These are phyloP conservation scores for Drosophila yakuba DNA, from an alignment of 1,140 invertebrate genomes.

Conservation along the genomic window DNA sequence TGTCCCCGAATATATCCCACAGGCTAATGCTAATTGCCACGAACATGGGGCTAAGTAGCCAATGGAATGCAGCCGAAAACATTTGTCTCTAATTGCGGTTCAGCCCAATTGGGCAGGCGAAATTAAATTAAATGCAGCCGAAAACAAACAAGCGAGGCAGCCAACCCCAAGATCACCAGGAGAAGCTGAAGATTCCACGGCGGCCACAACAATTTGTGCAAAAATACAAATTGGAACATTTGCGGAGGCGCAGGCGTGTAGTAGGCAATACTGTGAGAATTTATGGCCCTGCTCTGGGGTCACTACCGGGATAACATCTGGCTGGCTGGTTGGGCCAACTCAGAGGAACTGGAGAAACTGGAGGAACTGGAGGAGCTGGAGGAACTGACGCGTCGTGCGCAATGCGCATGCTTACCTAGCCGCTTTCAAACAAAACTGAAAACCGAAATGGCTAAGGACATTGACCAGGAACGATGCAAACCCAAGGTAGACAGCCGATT, in stretches of 20 bases:
- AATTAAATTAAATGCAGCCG: constrained; percentile 80
- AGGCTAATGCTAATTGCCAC: constrained; percentile 79
- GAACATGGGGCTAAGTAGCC: constrained; percentile 77
- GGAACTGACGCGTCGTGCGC: constrained; percentile 74
- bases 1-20: constrained; percentile 33
- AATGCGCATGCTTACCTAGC: constrained; percentile 70
- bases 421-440: constrained; percentile 25
- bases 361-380: constrained; percentile 12
- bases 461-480: constrained; percentile 54
- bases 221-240: constrained; percentile 83
- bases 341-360: neutral
- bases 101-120: constrained; percentile 79
- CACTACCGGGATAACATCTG: constrained; percentile 80
- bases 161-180: constrained; percentile 20
- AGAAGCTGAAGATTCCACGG: constrained; percentile 43
- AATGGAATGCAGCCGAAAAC: constrained; percentile 73
- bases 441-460: constrained; percentile 61
- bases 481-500: constrained; percentile 39
- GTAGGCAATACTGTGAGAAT: constrained; percentile 70
- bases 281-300: constrained; percentile 77
- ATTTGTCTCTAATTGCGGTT: constrained; percentile 80
- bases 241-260: constrained; percentile 63
- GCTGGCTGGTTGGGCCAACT: constrained; percentile 7
- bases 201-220: constrained; percentile 72
- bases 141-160: constrained; percentile 44